A percentile compares a stretch with the other conserved stretches of the same genome.
These are phyloP conservation scores for Anas georgica DNA, from an alignment of 2,797 vertebrate species.

Conservation along the genomic window DNA sequence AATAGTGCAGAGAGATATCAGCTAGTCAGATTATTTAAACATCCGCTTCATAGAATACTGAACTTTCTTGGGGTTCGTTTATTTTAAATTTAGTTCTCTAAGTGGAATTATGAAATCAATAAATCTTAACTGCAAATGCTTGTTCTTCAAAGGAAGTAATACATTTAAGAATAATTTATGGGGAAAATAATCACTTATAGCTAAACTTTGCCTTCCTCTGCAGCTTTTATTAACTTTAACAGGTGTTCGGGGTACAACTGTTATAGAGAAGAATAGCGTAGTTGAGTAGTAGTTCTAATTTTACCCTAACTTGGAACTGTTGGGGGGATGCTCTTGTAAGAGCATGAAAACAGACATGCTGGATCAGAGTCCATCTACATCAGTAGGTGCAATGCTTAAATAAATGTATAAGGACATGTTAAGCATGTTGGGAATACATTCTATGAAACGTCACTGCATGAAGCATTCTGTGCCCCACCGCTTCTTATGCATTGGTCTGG, in stretches of 20 bases:
- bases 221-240: conserved; percentile 56
- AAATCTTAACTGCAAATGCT: conserved; percentile 61
- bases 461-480: background rate
- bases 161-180: conserved; percentile 45
- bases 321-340: background rate
- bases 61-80: conserved; percentile 63
- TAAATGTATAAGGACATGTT: background rate
- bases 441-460: background rate
- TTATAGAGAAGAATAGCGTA: background rate
- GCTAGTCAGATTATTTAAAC: conserved; percentile 61
- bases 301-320: conserved; percentile 35
- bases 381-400: background rate
- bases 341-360: background rate
- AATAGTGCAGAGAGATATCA: conserved; percentile 56
- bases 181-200: conserved; percentile 5
- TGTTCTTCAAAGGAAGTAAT: conserved; percentile 60
- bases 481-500: background rate
- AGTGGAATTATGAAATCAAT: conserved; percentile 68
- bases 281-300: conserved; percentile 22
- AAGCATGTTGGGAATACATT: background rate
- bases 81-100: conserved; percentile 69
- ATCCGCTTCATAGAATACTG: conserved; percentile 72
- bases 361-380: background rate
- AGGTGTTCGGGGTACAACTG: conserved; percentile 36
- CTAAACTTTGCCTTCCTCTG: conserved; percentile 43